phyloP scores from a whole-genome alignment of 2,797 vertebrate genomes.

The Delichon dasypus region DNA sequence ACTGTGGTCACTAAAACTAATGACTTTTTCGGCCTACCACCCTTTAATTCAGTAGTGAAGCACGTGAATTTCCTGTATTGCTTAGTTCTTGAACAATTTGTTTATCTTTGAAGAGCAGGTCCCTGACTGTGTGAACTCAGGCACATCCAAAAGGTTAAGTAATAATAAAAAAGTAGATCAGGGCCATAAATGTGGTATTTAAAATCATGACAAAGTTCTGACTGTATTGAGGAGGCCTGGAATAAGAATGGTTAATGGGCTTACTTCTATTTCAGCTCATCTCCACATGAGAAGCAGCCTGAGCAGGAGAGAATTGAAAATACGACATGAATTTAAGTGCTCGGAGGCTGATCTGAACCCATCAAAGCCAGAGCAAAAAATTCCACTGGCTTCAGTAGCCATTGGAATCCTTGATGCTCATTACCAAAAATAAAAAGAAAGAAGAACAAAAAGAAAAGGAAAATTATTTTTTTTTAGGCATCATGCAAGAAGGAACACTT shows the following conservation, averaged over 20 bases:
- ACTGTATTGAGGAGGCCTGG: slow-evolving; percentile 49
- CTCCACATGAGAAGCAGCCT: slow-evolving; percentile 25
- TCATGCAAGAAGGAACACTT: background rate
- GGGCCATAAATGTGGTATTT: slow-evolving; percentile 40
- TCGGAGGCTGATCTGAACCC: slow-evolving; percentile 11
- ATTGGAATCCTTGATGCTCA: background rate
- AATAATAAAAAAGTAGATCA: slow-evolving; percentile 56
- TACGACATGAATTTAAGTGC: slow-evolving; percentile 18
- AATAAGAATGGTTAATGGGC: slow-evolving; percentile 58
- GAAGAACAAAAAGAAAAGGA: background rate
- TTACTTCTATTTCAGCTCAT: slow-evolving; percentile 38
- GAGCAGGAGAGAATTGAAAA: slow-evolving; percentile 16
- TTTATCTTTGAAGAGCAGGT: slow-evolving; percentile 64
- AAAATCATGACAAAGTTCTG: slow-evolving; percentile 58
- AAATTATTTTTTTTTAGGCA: background rate
- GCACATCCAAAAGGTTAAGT: slow-evolving; percentile 57
- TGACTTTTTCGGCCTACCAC: slow-evolving; percentile 59
- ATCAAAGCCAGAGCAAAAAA: background rate
- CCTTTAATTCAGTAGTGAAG: slow-evolving; percentile 50
- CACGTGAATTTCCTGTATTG: slow-evolving; percentile 47
- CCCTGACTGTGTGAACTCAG: slow-evolving; percentile 54
- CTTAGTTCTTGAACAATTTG: slow-evolving; percentile 63
- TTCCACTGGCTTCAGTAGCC: background rate
- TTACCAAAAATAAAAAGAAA: background rate
- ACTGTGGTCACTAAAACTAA: slow-evolving; percentile 69